A percentile compares a stretch with the other conserved stretches of the same genome.
These are phyloP conservation scores for Clarias laeviceps DNA, from an alignment of 2,797 vertebrate species.

Conservation along the genomic window DNA sequence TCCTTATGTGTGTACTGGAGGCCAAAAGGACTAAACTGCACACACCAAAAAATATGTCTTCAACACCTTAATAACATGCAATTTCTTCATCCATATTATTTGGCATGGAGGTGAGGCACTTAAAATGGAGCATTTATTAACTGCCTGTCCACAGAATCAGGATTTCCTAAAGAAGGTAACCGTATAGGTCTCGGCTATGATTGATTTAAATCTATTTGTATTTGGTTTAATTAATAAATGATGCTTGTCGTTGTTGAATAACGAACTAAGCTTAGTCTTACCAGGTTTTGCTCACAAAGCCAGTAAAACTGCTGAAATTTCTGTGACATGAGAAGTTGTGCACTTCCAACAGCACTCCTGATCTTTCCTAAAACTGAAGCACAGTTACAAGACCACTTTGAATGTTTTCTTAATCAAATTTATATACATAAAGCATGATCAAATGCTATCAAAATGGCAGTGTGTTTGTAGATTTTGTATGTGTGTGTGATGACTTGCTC, in stretches of 20 bases:
- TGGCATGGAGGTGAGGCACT: not conserved
- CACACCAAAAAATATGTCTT: not conserved
- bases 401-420: not conserved
- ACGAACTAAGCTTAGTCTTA: conserved; percentile 71
- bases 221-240: not conserved
- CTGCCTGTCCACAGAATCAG: not conserved
- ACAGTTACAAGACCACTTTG: conserved; percentile 50
- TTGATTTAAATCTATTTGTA: not conserved
- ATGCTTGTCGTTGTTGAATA: too few species aligned
- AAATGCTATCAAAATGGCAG: not conserved
- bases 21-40: not conserved
- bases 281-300: conserved; percentile 99
- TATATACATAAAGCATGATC: not conserved
- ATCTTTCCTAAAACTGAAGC: conserved; percentile 57
- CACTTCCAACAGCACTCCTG: conserved; percentile 54
- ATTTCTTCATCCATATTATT: not conserved
- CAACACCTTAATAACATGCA: not conserved
- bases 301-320: conserved; percentile 99
- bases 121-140: not conserved
- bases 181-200: not conserved
- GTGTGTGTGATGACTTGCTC: conserved; percentile 79
- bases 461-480: not conserved
- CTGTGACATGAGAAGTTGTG: conserved; percentile 83
- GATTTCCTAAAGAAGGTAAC: not conserved
- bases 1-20: not conserved